Base-by-base conservation (phyloP, 2,888 invertebrate genomes). In the Perithous albicinctus region DNA sequence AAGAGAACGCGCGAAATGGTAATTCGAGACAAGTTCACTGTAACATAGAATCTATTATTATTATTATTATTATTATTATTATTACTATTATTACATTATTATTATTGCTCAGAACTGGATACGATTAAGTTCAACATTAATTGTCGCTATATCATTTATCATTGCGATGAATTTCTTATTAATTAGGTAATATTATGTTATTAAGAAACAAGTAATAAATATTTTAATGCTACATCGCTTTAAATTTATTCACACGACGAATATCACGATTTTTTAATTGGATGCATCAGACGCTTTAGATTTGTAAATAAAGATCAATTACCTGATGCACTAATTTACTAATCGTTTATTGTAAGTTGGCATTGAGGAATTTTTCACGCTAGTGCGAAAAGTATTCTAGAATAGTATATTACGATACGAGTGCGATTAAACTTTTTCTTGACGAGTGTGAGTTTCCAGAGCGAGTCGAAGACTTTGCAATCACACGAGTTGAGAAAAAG, bases 101-200 rank as follows among this genome's bases (percentile, higher is more conserved):
- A 77, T 85, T 85, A 88, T 90, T 90, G 90, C 90, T 91, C 90
- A 90, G 88, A 89, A 89, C 88, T 89, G 89, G 88, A 86, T 89
- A 86, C 83, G 76, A 85, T 86, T 88, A 89, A 89, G 86, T 87
- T 88, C 85, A 86, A 84, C 81, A 85, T 86, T 87, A 82, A 85
- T 78, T 82, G 85, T 86, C 78, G 74, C 43, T 81, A 82, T 81
- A 82, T 84, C 35, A 78, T 82, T 86, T 83, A 80, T 74, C 72
- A 85, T 79, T 72, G 79, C 56, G 73, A 84, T 80, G 56, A 72
- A 78, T 83, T 82, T 78, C 80, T 80, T 83, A 86, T 84, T 69
- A 84, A 86, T 83, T 86, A 81, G 83, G 80, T 87, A 86, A 87
- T 85, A 85, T 83, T 84, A 81, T 87, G 85, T 88, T 88, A 88